Evolutionary conservation across 2,797 vertebrate genomes (phyloP), one percentile per base, ranked within the genome.

Genomic region (Pantherophis vulpinus): DNA sequence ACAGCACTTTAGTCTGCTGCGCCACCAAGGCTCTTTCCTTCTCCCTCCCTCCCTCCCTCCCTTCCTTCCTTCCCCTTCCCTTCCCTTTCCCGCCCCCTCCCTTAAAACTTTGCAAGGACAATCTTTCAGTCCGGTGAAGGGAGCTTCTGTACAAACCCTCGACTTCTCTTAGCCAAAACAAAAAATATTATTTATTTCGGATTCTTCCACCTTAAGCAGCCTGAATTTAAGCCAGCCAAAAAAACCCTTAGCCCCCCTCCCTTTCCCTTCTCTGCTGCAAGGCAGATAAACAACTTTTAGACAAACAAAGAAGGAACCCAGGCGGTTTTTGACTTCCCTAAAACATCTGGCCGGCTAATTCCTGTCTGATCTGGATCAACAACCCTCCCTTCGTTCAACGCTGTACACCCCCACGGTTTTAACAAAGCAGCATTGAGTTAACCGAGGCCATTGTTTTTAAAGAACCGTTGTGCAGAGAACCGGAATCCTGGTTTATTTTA

Each of bases 231-330:
- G 58, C 89, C 37, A 92, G 91, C 93, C 61, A 51, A 91, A 10
- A 70, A 70, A 5, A 16, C 6, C 1, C 51, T 54, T 10, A 54
- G 8, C 6, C 27, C 14, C n/a, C 23, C 11, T 63, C 27, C 27
- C 61, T 27, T 18, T 10, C 23, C 23, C 0, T 2, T 37, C 14
- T 12, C 29, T 14, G 23, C 3, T 29, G n/a, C n/a, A 55, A 83
- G 29, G 89, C 13, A 16, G 18, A 74, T 91, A 93, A 93, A 93
- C 93, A 93, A 89, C 63, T 83, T 51, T 54, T 58, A 42, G 60
- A 32, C 79, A 60, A 87, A 91, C 56, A 63, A 92, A 58, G 54
- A 23, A 13, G 37, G 79, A 47, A 56, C 29, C 18, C 51, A 92
- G 12, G 25, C 0, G 23, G 88, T n/a, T 87, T 93, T 91, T 37